Base-by-base conservation (phyloP, 2,113 vertebrate genomes). In the Paralichthys olivaceus region DNA sequence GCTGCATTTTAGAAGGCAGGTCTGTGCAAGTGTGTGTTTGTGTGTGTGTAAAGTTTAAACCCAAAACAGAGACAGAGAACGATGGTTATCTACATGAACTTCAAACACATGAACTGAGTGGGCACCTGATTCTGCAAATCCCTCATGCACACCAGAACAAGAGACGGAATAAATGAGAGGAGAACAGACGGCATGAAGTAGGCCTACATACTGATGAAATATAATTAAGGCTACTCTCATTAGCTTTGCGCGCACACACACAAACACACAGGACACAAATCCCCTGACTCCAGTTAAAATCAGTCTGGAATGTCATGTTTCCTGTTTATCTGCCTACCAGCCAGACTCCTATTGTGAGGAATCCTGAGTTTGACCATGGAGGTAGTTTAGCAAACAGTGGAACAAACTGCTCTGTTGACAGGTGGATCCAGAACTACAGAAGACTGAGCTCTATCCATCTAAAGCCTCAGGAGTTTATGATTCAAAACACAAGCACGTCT, bases 291-390 rank as follows among this genome's bases (percentile, higher is more conserved):
- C 43, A 49, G 56, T 67, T 73, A 81, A 88, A 84, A 73, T 59
- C 0, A 2, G 69, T 61, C 69, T 68, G 85, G 87, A 90, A 91
- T 91, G 88, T 85, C 69, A 79, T 60, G 74, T 58, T 91, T 90
- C 91, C 85, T 84, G 87, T 92, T 90, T 83, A 76, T 85, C 80
- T 75, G 81, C 81, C 76, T 66, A 81, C 77, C 76, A 76, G 32
- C 60, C 55, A 9, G 28, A 68, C 56, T 83, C 53, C 64, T 53
- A 54, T 78, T 71, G 59, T 79, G 72, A 70, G 72, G 57, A 77
- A 60, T 75, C 26, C 69, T 58, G 69, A 78, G 28, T 54, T 71
- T 54, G 43, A 29, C 60, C 26, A 26, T 17, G 34, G 8, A 15
- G 70, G 37, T 23, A 45, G 59, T 69, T 58, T 20, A 55, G 55